phyloP scores from a whole-genome alignment of 1,140 invertebrate genomes.

The Sinonovacula constricta region DNA sequence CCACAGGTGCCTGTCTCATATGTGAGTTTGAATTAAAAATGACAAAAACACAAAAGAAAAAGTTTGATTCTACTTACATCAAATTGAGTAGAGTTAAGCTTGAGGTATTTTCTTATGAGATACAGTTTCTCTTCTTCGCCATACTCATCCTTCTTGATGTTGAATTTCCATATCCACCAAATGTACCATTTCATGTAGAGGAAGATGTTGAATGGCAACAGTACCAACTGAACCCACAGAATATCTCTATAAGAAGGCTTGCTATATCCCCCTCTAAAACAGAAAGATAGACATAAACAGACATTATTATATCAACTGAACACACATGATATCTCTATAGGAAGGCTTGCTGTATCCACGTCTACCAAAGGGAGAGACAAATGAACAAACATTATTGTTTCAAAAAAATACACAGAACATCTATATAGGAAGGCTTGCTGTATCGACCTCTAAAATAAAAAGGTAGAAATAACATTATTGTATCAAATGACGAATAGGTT shows the following conservation, averaged over 20 bases:
- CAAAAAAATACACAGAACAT: slow-evolving; percentile 89
- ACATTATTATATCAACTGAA: slow-evolving; percentile 80
- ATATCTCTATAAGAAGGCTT: slow-evolving; percentile 86
- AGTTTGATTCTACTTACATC: too few relatives aligned
- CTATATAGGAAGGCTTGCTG: slow-evolving; percentile 84
- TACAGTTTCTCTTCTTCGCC: slow-evolving; percentile 90
- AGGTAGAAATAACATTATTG: neutral
- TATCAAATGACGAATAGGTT: slow-evolving; percentile 86
- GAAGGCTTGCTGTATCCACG: slow-evolving; percentile 92
- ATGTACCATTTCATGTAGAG: slow-evolving; percentile 86
- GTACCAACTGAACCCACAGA: slow-evolving; percentile 89
- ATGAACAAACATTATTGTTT: neutral
- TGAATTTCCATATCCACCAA: slow-evolving; percentile 90
- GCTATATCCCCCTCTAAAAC: slow-evolving; percentile 88
- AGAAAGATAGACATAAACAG: neutral
- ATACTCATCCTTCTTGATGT: slow-evolving; percentile 86
- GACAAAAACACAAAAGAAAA: too few relatives aligned
- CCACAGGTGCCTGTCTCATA: too few relatives aligned
- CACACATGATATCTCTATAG: slow-evolving; percentile 85
- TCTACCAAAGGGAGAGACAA: slow-evolving; percentile 75
- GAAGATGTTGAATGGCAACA: slow-evolving; percentile 86
- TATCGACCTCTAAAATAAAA: slow-evolving; percentile 86
- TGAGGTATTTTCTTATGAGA: slow-evolving; percentile 88
- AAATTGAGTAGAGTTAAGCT: slow-evolving; percentile 82
- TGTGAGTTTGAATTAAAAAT: too few relatives aligned